phyloP scores from a whole-genome alignment of 2,888 invertebrate species.

The Clepsis dumicolana region DNA sequence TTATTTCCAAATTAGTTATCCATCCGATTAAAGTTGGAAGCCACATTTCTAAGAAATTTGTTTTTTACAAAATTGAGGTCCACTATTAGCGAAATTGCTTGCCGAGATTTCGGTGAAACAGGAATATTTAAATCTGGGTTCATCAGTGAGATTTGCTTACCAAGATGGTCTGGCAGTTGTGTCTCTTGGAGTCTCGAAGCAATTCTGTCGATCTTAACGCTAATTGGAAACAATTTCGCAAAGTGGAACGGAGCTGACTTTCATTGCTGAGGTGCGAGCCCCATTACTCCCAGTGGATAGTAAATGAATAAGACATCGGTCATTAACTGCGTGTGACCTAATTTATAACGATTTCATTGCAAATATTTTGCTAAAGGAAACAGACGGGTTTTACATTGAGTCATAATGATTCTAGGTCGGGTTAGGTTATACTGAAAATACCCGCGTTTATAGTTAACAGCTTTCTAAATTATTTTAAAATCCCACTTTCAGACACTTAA shows the following conservation, averaged over 20 bases:
- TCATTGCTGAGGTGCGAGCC: conserved; percentile 52
- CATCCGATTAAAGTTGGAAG: conserved; percentile 26
- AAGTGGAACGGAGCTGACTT: conserved; percentile 53
- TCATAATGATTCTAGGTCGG: not conserved
- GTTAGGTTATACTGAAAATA: too few species aligned
- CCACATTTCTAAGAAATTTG: conserved; percentile 38
- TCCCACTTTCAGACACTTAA: not conserved
- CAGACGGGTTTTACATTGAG: not conserved
- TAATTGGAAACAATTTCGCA: conserved; percentile 47
- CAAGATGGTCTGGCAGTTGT: not conserved
- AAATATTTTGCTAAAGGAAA: not conserved
- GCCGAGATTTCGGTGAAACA: conserved; percentile 7
- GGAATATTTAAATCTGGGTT: conserved; percentile 15
- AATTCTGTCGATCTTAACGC: conserved; percentile 29
- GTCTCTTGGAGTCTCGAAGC: not conserved
- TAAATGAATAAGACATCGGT: conserved; percentile 56
- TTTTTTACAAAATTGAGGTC: conserved; percentile 35
- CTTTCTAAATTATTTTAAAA: not conserved
- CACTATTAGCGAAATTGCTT: conserved; percentile 35
- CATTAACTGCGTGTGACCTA: conserved; percentile 64
- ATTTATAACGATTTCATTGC: conserved; percentile 56
- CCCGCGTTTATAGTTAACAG: too few species aligned
- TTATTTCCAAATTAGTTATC: conserved; percentile 39
- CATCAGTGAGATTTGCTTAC: not conserved
- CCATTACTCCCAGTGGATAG: conserved; percentile 55